Conservation (phyloP, 1,140 invertebrate species). For the Cyphomyrmex costatus region DNA sequence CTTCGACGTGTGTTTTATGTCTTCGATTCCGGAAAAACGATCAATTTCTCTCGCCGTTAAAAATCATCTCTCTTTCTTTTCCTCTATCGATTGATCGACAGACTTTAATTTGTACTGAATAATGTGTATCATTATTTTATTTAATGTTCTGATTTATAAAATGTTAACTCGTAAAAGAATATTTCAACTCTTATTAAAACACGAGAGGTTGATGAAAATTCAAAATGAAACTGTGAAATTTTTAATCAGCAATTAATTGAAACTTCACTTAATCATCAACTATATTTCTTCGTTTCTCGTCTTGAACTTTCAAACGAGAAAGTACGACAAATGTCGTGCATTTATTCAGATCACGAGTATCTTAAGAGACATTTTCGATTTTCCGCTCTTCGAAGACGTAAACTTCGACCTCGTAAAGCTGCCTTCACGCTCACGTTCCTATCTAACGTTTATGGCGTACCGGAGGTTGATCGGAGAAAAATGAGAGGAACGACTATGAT, state of each 20-base stretch:
- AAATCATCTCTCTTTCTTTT: background rate
- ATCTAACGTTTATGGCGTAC: conserved; percentile 28
- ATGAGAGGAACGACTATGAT: background rate
- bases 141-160: background rate
- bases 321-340: background rate
- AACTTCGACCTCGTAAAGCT: background rate
- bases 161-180: background rate
- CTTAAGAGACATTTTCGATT: conserved; percentile 25
- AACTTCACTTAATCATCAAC: background rate
- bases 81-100: background rate
- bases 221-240: background rate
- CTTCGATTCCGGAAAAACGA: background rate
- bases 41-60: background rate
- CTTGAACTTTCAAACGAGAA: background rate
- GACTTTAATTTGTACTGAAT: background rate
- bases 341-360: conserved; percentile 34
- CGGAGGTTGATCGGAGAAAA: background rate
- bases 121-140: conserved; percentile 26
- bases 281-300: background rate
- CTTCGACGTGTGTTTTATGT: background rate
- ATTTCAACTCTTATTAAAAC: background rate
- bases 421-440: background rate
- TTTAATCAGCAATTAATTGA: background rate
- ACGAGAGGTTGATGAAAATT: background rate
- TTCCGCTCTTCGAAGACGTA: background rate